Evolutionary conservation across 2,888 invertebrate species (phyloP), one percentile per base, ranked within the genome.

Genomic region (Volucella bombylans): DNA sequence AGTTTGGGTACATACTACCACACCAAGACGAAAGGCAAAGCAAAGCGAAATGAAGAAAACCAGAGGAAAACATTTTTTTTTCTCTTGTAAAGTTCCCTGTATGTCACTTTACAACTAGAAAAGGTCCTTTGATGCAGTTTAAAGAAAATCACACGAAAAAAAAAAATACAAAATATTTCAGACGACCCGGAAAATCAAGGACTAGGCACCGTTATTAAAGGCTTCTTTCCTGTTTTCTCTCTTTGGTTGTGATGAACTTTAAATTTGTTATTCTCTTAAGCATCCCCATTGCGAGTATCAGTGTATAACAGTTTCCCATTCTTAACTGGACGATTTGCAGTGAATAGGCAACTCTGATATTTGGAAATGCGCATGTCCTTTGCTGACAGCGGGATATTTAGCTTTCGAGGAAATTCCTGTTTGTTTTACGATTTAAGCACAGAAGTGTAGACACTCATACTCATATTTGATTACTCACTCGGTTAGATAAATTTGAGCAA

Each of bases 181-280:
- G 39, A 15, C 50, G 39, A 50, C 64, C 50, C 64, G 41, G 39
- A 65, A 65, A 65, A 65, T 65, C 64, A 65, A 65, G 50, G 41
- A 49, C 65, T 41, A 50, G 50, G 50, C 50, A 52, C 50, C n/a
- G 15, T 50, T 41, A 50, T 39, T 41, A 49, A 43, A 18, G 9
- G 8, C 12, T 23, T n/a, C 18, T 8, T 6, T 18, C 0, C 2
- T 64, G 8, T 52, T 3, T 18, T 8, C 39, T 18, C 18, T 9
- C 14, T 52, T 43, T 23, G n/a, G 39, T 41, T 0, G 15, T 11
- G 23, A 38, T 49, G 2, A 49, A 49, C 8, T 50, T 9, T 15
- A 65, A 50, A n/a, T 50, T 31, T 31, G 31, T 4, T 31, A 6
- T 31, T 31, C 31, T 31, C 31, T 31, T 31, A 31, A 31, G 31